These are phyloP conservation scores for Napeogenes inachia DNA, from an alignment of 2,888 invertebrate species.

Conservation along the genomic window DNA sequence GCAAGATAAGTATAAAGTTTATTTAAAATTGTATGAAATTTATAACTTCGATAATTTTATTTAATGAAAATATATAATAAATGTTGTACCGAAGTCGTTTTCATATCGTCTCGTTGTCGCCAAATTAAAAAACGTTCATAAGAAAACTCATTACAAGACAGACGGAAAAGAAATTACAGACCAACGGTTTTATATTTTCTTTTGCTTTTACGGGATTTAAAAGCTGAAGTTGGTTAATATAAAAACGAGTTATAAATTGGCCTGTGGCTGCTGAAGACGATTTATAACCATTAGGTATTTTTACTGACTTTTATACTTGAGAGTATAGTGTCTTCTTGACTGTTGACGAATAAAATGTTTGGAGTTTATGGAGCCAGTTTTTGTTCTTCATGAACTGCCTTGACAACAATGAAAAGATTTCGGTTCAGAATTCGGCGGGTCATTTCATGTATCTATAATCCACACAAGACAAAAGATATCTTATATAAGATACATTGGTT, in stretches of 20 bases:
- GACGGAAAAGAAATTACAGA: slow-evolving; percentile 8
- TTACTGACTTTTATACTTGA: not conserved
- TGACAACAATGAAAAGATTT: too few species aligned
- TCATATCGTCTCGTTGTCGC: slow-evolving; percentile 7
- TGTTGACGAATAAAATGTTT: too few species aligned
- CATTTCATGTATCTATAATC: too few species aligned
- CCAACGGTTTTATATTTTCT: slow-evolving; percentile 6
- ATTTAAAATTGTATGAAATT: too few species aligned
- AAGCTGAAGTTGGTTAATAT: slow-evolving; percentile 6
- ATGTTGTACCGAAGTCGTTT: not conserved
- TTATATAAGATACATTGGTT: too few species aligned
- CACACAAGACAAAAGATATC: too few species aligned
- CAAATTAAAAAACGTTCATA: slow-evolving; percentile 6
- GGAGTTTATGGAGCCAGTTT: too few species aligned
- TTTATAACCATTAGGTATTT: slow-evolving; percentile 3
- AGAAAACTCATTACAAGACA: slow-evolving; percentile 7
- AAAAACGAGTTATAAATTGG: slow-evolving; percentile 8
- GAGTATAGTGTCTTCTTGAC: too few species aligned
- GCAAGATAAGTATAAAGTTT: too few species aligned
- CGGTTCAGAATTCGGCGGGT: too few species aligned
- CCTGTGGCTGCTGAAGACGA: slow-evolving; percentile 1
- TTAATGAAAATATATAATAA: not conserved
- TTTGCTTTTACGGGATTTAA: slow-evolving; percentile 5
- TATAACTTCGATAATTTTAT: too few species aligned
- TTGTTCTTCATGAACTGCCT: too few species aligned